phyloP scores from a whole-genome alignment of 2,113 vertebrate genomes.

The Fregata magnificens region DNA sequence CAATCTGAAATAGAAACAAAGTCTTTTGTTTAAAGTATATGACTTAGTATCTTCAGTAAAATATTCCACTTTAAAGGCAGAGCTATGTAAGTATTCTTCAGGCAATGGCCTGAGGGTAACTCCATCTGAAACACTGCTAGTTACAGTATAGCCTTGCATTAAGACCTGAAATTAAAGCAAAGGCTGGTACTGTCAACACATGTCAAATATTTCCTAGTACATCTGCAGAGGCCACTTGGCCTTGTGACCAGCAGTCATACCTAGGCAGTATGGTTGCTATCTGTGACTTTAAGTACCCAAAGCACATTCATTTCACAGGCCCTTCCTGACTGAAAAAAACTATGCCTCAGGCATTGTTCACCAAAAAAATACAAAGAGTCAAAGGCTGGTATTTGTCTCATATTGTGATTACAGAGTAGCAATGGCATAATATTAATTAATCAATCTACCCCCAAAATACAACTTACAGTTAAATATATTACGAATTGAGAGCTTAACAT shows the following conservation, averaged over 20 bases:
- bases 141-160: background rate
- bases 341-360: background rate
- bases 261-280: background rate
- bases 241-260: background rate
- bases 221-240: background rate
- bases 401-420: background rate
- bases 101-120: background rate
- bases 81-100: background rate
- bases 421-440: background rate
- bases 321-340: background rate
- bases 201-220: background rate
- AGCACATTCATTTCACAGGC: background rate
- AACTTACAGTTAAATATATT: conserved; percentile 40
- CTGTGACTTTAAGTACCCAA: background rate
- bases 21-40: background rate
- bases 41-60: background rate
- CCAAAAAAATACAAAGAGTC: background rate
- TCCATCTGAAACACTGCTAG: background rate
- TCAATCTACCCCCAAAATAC: background rate
- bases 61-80: background rate
- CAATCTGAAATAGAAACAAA: background rate
- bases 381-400: background rate
- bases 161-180: background rate
- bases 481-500: conserved; percentile 33
- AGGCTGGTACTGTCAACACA: background rate